Evolutionary conservation across 2,113 vertebrate species (phyloP), one percentile per base, ranked within the genome.

Genomic region (Xiphophorus hellerii): DNA sequence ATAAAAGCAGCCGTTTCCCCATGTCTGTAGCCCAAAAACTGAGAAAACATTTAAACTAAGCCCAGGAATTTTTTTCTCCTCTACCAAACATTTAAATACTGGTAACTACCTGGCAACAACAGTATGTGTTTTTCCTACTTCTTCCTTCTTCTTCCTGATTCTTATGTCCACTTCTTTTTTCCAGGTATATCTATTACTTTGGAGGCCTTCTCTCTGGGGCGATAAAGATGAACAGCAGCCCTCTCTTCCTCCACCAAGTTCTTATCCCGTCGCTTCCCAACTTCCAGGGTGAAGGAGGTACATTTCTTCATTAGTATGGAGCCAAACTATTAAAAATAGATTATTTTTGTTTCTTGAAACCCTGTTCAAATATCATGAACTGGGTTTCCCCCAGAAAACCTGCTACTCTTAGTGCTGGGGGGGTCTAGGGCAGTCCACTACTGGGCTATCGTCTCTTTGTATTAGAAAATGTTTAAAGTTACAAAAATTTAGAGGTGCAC

Each of bases 191-290:
- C 85, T 95, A 94, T 87, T 98, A 97, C 82, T 97, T 98, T 74
- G 96, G 97, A 3, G 96, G 96, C n/a, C 94, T 98, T 81, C 94
- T 98, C 6, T 97, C 96, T 0, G 96, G 97, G 70, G 93, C 94
- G 1, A 98, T 98, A 91, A 95, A 97, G 87, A 97, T 98, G 95
- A 98, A 97, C 91, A 97, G 96, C 92, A 96, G 95, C 76, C 95
- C 96, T 8, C 94, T 97, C 48, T 98, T 97, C 88, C 95, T 98
- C 61, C 97, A 98, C 76, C 95, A 96, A 11, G 95, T 97, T 61
- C 93, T 96, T 31, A 93, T 98, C 81, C 96, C 96, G 0, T 90
- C 94, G 25, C 93, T 98, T 44, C 96, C 96, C 35, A 94, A 93
- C 89, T 96, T 96, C 78, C 96, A 97, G 82, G 92, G 93, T 1